phyloP scores from a whole-genome alignment of 2,797 vertebrate species.

The Hylomyscus alleni region DNA sequence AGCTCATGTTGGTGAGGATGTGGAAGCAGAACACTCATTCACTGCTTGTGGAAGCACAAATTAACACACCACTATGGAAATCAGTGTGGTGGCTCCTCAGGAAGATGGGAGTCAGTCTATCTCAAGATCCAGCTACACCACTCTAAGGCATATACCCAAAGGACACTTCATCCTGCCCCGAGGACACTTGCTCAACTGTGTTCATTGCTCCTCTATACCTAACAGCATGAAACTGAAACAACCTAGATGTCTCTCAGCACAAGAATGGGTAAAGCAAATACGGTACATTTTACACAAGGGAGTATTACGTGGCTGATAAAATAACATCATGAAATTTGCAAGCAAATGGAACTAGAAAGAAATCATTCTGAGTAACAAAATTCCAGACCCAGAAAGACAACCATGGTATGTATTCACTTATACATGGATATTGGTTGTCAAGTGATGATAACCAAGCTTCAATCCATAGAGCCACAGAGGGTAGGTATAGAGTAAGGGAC shows the following conservation, averaged over 20 bases:
- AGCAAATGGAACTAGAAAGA: not conserved
- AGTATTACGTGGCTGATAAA: not conserved
- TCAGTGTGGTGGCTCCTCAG: not conserved
- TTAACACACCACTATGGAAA: not conserved
- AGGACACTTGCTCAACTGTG: not conserved
- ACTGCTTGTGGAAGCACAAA: not conserved
- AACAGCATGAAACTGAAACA: not conserved
- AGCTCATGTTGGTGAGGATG: not conserved
- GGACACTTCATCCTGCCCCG: not conserved
- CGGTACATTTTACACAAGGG: not conserved
- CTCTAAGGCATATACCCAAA: not conserved
- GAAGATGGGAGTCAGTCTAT: not conserved
- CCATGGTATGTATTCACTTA: not conserved
- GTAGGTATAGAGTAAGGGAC: not conserved
- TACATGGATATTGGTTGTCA: not conserved
- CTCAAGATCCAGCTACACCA: no score
- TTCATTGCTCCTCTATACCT: not conserved
- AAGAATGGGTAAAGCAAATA: not conserved
- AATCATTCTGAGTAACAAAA: not conserved
- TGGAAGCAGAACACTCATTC: not conserved
- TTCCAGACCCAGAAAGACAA: not conserved
- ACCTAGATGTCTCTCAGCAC: not conserved
- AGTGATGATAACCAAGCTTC: not conserved
- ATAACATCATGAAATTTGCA: not conserved
- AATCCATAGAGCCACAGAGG: not conserved